Conservation (phyloP, 1,140 invertebrate species). For the Battus philenor region DNA sequence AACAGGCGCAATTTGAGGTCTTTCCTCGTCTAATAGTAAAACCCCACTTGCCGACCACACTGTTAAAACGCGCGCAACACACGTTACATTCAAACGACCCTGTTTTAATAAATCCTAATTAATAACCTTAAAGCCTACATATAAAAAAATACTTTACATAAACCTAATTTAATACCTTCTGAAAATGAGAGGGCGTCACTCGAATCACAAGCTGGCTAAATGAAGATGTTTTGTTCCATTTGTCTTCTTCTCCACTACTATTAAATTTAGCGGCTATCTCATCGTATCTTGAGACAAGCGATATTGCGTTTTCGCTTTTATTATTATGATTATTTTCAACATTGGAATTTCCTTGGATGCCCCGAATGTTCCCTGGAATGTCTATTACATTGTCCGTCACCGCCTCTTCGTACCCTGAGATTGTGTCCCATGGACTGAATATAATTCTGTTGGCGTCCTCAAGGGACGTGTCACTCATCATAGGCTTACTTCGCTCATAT, state of each 20-base stretch:
- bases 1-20: constrained; percentile 80
- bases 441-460: constrained; percentile 73
- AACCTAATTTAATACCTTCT: constrained; percentile 38
- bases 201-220: constrained; percentile 67
- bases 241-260: constrained; percentile 60
- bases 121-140: neutral
- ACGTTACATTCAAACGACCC: constrained; percentile 78
- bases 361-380: constrained; percentile 56
- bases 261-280: constrained; percentile 59
- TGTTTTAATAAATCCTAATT: constrained; percentile 33
- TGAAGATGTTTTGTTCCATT: constrained; percentile 67
- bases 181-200: constrained; percentile 66
- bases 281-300: constrained; percentile 34
- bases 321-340: constrained; percentile 43
- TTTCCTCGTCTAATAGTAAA: constrained; percentile 79
- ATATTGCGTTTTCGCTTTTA: constrained; percentile 42
- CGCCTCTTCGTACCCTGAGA: constrained; percentile 59
- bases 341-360: constrained; percentile 25
- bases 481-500: constrained; percentile 41
- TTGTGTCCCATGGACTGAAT: constrained; percentile 70
- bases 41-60: constrained; percentile 76
- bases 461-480: constrained; percentile 57
- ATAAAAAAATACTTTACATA: too few relatives aligned
- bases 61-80: constrained; percentile 79
- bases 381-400: constrained; percentile 63